phyloP scores from a whole-genome alignment of 2,113 vertebrate species.

The Dascyllus trimaculatus region DNA sequence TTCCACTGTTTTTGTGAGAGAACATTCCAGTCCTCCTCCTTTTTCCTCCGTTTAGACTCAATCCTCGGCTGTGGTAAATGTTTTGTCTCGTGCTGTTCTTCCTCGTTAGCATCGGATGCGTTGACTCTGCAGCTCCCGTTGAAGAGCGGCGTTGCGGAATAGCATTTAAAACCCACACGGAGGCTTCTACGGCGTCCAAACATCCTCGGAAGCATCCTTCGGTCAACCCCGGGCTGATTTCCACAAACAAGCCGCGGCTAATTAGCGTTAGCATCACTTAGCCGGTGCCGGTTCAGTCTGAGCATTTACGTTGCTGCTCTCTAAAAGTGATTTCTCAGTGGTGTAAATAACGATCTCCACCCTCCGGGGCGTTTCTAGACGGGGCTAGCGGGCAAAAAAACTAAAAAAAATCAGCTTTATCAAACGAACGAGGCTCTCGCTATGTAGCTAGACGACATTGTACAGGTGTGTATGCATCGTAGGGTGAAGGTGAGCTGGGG shows the following conservation, averaged over 20 bases:
- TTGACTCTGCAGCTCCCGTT: conserved; percentile 11
- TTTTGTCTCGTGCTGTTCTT: conserved; percentile 67
- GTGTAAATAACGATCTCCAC: conserved; percentile 54
- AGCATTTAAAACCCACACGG: neutral
- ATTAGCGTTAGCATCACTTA: neutral
- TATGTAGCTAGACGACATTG: conserved; percentile 74
- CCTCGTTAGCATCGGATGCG: conserved; percentile 78
- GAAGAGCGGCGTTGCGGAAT: neutral
- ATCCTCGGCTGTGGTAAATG: conserved; percentile 70
- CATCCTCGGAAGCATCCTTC: neutral
- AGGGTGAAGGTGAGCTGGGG: conserved; percentile 56
- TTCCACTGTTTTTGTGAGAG: conserved; percentile 60
- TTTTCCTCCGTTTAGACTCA: conserved; percentile 58
- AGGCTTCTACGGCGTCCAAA: neutral
- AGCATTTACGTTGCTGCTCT: conserved; percentile 29
- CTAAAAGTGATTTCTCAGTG: conserved; percentile 18
- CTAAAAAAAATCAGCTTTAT: conserved; percentile 61
- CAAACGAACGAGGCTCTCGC: conserved; percentile 63
- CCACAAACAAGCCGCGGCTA: neutral
- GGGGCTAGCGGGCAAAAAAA: neutral
- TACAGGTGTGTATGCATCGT: conserved; percentile 77
- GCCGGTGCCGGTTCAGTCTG: neutral
- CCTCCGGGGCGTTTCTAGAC: conserved; percentile 22
- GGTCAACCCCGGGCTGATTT: too few species aligned
- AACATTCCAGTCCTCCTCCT: conserved; percentile 72